Conservation (phyloP, 1,140 invertebrate genomes). For the Meloidogyne hapla region DNA sequence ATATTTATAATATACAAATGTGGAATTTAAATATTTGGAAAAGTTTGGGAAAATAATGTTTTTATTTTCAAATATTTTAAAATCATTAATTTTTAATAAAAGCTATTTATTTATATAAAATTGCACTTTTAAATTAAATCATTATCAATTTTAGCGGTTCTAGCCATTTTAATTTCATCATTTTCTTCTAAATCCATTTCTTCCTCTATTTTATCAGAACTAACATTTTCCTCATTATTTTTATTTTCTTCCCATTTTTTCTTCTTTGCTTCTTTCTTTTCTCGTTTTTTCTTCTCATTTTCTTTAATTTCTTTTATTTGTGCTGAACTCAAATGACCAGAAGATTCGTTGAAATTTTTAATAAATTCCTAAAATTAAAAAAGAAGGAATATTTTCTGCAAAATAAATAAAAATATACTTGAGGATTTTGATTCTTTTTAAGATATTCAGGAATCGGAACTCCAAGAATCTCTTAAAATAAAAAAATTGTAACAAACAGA, state of each 20-base stretch:
- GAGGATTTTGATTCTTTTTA: constrained; percentile 3
- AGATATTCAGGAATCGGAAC: constrained; percentile 26
- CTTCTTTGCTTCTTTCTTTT: background rate
- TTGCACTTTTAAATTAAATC: background rate
- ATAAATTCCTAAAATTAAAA: constrained; percentile 30
- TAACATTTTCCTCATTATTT: background rate
- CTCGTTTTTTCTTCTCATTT: background rate
- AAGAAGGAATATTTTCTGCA: background rate
- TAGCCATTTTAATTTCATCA: background rate
- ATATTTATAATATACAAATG: no score
- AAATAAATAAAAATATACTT: background rate
- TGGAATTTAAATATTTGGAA: no score
- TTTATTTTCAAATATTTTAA: no score
- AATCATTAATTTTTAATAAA: no score
- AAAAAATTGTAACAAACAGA: background rate
- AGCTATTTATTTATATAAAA: no score
- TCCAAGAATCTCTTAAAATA: constrained; percentile 22
- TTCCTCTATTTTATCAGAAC: background rate
- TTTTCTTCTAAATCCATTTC: background rate
- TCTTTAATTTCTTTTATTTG: background rate
- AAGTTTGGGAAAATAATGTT: no score
- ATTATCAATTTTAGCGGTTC: background rate
- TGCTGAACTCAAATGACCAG: constrained; percentile 15
- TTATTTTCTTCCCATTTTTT: background rate
- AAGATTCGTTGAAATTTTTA: constrained; percentile 24